These are phyloP conservation scores for Agelastica alni DNA, from an alignment of 2,888 invertebrate species.

Conservation along the genomic window DNA sequence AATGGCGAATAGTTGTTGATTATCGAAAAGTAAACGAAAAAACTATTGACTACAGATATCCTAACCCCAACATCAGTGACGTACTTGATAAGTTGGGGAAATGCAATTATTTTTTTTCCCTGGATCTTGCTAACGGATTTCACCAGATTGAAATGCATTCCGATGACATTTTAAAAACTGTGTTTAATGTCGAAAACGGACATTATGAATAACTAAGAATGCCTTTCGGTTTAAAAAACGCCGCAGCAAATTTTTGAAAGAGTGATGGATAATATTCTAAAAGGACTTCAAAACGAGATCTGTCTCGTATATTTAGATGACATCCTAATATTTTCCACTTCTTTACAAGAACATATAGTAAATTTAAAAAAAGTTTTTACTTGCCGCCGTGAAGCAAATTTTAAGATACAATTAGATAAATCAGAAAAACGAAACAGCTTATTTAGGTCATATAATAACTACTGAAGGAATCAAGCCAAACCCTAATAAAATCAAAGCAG, in stretches of 20 bases:
- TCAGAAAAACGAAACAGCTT: too few species aligned
- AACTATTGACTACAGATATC: not conserved
- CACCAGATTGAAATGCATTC: too few species aligned
- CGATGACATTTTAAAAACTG: not conserved
- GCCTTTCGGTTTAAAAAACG: slow-evolving; percentile 31
- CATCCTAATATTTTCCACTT: too few species aligned
- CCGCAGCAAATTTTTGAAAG: slow-evolving; percentile 26
- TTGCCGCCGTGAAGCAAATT: too few species aligned
- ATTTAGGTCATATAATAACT: too few species aligned
- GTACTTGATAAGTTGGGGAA: not conserved
- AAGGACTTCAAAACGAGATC: too few species aligned
- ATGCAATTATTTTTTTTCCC: not conserved
- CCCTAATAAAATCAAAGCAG: too few species aligned
- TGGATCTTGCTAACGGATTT: not conserved
- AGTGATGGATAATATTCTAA: slow-evolving; percentile 26
- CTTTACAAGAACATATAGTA: too few species aligned
- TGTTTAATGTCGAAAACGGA: slow-evolving; percentile 22
- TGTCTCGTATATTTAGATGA: too few species aligned
- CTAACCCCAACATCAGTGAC: not conserved
- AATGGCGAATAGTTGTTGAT: not conserved
- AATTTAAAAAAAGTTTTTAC: too few species aligned
- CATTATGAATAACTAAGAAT: slow-evolving; percentile 20
- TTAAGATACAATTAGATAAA: too few species aligned
- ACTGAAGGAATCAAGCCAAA: too few species aligned
- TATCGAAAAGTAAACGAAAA: not conserved